Evolutionary conservation across 2,888 invertebrate genomes (phyloP).

Genomic region (Ochropacha duplaris): DNA sequence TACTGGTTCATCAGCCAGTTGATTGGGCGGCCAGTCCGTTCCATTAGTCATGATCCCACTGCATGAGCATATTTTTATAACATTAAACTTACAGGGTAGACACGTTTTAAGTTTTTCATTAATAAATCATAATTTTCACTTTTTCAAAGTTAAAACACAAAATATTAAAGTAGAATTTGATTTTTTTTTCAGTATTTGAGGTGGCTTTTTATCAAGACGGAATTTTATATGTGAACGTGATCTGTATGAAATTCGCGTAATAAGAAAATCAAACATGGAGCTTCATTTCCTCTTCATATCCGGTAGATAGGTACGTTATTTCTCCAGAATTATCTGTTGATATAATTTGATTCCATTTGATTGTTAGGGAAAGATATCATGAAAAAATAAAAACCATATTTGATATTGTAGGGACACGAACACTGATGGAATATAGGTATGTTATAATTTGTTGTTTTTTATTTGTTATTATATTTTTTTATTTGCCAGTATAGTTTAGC

Average conservation of each 20-base stretch:
- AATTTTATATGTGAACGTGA: constrained; percentile 4
- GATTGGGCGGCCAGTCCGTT: too few species aligned
- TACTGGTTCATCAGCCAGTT: too few species aligned
- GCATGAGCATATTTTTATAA: too few species aligned
- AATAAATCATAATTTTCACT: background rate
- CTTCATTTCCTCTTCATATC: constrained; percentile 53
- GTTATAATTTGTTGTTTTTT: too few species aligned
- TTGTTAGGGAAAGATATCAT: background rate
- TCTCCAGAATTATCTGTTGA: constrained; percentile 14
- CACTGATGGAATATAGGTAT: too few species aligned
- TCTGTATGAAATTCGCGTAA: constrained; percentile 4
- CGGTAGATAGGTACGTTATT: constrained; percentile 39
- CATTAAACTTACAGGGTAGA: background rate
- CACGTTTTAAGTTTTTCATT: background rate
- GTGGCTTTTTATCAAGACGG: constrained; percentile 1
- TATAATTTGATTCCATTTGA: background rate
- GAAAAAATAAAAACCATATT: background rate
- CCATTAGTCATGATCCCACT: too few species aligned
- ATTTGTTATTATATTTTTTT: too few species aligned
- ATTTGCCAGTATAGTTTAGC: too few species aligned
- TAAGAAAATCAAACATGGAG: constrained; percentile 10
- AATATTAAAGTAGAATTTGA: background rate
- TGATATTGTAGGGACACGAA: background rate
- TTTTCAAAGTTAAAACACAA: background rate
- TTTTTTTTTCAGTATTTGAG: background rate